Evolutionary conservation across 2,888 invertebrate genomes (phyloP).

Genomic region (Melanargia galathea): DNA sequence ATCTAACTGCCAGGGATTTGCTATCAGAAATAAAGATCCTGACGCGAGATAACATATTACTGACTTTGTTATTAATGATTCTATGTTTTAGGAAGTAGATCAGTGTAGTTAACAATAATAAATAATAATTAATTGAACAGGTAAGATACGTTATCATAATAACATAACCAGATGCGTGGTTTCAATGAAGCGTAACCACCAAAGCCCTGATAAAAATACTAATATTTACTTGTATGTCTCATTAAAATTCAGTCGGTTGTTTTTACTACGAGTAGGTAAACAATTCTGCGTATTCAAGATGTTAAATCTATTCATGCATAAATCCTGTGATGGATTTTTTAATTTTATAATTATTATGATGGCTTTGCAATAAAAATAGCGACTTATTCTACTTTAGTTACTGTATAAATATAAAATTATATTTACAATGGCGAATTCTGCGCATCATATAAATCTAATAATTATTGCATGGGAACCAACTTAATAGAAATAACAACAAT

Average conservation of each 20-base stretch:
- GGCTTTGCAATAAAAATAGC: neutral
- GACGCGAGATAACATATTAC: slow-evolving; percentile 27
- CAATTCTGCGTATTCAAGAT: slow-evolving; percentile 23
- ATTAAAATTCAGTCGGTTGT: slow-evolving; percentile 11
- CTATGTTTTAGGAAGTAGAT: neutral
- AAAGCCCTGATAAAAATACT: neutral
- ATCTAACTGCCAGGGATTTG: slow-evolving; percentile 33
- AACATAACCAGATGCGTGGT: neutral
- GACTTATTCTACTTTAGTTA: neutral
- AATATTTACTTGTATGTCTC: slow-evolving; percentile 14
- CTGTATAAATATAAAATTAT: no score
- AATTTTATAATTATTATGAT: slow-evolving; percentile 1
- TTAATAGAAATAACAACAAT: no score
- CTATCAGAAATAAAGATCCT: slow-evolving; percentile 33
- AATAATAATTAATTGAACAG: neutral
- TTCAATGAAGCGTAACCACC: slow-evolving; percentile 4
- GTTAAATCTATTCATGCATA: slow-evolving; percentile 22
- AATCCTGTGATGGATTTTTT: slow-evolving; percentile 21
- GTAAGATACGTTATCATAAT: neutral
- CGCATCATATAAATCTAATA: no score
- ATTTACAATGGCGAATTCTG: neutral
- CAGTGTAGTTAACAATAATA: neutral
- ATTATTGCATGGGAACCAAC: no score
- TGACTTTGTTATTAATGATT: slow-evolving; percentile 23
- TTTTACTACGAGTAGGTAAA: slow-evolving; percentile 25